These are phyloP conservation scores for Nothobranchius kuhntae DNA, from an alignment of 2,113 vertebrate species.

Conservation along the genomic window DNA sequence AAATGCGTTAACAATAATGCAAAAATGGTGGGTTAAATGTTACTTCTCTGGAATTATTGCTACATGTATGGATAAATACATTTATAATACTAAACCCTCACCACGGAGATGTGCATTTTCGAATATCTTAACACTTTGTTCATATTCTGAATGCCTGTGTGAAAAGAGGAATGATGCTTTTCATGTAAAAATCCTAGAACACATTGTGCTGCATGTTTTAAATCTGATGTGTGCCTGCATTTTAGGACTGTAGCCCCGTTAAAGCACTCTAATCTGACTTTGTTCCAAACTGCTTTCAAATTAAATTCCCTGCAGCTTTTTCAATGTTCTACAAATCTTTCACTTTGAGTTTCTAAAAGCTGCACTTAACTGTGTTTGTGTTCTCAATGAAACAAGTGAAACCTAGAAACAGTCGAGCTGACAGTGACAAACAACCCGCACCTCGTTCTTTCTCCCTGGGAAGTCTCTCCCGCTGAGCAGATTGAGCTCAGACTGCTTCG, in stretches of 20 bases:
- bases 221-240: background rate
- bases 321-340: background rate
- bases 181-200: no score
- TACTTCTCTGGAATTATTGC: no score
- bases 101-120: no score
- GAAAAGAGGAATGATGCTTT: no score
- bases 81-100: no score
- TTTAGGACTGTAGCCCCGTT: background rate
- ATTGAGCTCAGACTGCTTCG: background rate
- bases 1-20: no score
- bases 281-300: background rate
- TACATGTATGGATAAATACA: no score
- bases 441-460: conserved; percentile 1
- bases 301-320: background rate
- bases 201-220: background rate
- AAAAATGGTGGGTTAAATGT: no score
- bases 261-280: background rate
- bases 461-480: background rate
- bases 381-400: background rate
- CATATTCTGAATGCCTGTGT: no score
- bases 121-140: no score
- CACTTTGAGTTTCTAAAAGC: background rate
- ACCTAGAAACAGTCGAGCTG: conserved; percentile 4
- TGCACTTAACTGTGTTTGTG: background rate
- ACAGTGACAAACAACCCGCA: conserved; percentile 18